Conservation (phyloP, 2,797 vertebrate genomes). For the Myotis findleyi region DNA sequence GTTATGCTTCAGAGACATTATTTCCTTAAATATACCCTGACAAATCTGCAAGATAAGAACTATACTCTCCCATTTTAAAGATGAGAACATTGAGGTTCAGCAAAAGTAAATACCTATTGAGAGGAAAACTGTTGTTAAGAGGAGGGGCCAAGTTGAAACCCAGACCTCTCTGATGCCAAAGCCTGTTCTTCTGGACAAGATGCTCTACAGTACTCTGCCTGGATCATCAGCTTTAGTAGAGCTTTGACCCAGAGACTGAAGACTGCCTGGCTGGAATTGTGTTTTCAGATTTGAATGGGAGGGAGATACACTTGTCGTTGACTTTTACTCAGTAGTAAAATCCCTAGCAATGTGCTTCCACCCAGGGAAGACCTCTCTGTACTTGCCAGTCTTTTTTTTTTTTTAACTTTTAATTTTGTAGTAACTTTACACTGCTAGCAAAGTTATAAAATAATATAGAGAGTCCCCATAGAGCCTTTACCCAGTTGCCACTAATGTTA, state of each 20-base stretch:
- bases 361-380: neutral
- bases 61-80: neutral
- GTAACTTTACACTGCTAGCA: neutral
- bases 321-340: neutral
- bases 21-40: neutral
- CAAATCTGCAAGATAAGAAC: neutral
- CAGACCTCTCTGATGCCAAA: neutral
- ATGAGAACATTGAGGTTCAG: slow-evolving; percentile 13
- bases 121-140: neutral
- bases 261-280: neutral
- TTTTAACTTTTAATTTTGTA: neutral
- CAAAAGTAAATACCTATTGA: neutral
- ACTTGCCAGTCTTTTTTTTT: neutral
- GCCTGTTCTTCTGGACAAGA: neutral
- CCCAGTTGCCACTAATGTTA: neutral
- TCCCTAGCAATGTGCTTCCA: neutral
- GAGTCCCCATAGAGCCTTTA: neutral
- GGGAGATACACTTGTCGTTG: neutral
- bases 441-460: neutral
- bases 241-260: neutral
- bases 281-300: neutral
- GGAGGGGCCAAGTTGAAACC: neutral
- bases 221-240: neutral
- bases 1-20: neutral
- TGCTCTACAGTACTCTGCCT: neutral